Conservation (phyloP, 2,888 invertebrate species). For the Neria commutata region DNA sequence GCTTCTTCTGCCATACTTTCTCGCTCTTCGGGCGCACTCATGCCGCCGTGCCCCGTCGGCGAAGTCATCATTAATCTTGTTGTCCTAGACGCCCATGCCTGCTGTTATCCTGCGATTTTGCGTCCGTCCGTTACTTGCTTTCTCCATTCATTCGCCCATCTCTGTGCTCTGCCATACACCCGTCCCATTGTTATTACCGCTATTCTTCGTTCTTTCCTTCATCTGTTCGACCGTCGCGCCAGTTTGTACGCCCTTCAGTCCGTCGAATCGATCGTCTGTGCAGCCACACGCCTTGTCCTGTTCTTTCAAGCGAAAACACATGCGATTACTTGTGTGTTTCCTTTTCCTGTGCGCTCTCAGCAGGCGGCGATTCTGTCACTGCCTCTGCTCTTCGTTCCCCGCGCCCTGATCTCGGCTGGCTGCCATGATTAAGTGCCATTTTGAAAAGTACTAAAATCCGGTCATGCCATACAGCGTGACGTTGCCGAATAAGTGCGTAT, state of each 20-base stretch:
- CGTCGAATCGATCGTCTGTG: not conserved
- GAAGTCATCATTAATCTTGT: constrained; percentile 58
- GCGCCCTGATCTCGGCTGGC: constrained; percentile 34
- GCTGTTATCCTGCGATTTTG: constrained; percentile 13
- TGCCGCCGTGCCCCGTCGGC: constrained; percentile 1
- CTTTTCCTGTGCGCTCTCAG: constrained; percentile 49
- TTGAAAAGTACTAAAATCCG: constrained; percentile 61
- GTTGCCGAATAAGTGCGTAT: constrained; percentile 11
- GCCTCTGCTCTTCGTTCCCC: constrained; percentile 9
- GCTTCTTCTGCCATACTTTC: not conserved
- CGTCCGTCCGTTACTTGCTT: not conserved
- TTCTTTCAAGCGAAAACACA: constrained; percentile 61
- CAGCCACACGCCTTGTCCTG: constrained; percentile 41
- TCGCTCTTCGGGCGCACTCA: too few species aligned
- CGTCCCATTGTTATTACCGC: not conserved
- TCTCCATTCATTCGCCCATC: not conserved
- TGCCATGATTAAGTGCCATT: constrained; percentile 61
- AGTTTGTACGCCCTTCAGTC: not conserved
- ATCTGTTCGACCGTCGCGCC: not conserved
- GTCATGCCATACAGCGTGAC: constrained; percentile 45
- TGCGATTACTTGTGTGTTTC: constrained; percentile 59
- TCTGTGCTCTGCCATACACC: not conserved
- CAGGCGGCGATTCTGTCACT: constrained; percentile 26
- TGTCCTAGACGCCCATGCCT: constrained; percentile 25
- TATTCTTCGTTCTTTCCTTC: constrained; percentile 1